Evolutionary conservation across 2,113 vertebrate species (phyloP).

Genomic region (Xenus cinereus): DNA sequence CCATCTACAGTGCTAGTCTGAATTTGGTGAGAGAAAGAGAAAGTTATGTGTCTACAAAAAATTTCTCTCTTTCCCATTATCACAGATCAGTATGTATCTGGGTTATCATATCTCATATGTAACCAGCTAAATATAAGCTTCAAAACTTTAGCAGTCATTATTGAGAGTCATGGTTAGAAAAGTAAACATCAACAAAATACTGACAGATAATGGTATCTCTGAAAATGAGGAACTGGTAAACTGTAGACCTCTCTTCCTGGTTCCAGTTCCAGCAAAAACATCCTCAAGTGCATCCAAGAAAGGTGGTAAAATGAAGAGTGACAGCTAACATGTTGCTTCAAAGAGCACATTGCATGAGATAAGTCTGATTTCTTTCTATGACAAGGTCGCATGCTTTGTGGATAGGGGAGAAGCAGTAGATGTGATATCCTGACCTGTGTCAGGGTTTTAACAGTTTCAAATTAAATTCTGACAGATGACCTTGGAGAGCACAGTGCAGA

Average conservation of each 20-base stretch:
- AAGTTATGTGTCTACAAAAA: neutral
- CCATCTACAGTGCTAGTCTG: neutral
- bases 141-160: neutral
- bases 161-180: neutral
- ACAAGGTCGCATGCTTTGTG: neutral
- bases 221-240: neutral
- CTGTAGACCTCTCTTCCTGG: neutral
- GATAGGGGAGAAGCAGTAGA: neutral
- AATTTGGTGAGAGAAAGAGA: neutral
- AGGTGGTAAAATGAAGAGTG: neutral
- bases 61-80: neutral
- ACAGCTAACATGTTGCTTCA: neutral
- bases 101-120: neutral
- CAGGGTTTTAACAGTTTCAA: neutral
- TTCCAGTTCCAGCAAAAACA: neutral
- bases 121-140: neutral
- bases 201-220: neutral
- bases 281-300: neutral
- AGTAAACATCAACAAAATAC: neutral
- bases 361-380: neutral
- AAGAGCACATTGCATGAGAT: neutral
- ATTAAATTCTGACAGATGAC: neutral
- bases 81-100: neutral
- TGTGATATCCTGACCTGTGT: neutral
- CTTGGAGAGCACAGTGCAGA: neutral